A percentile compares a stretch with the other conserved stretches of the same genome.
Evolutionary conservation across 2,797 vertebrate genomes (phyloP).

Genomic region (Lycodopsis pacificus): DNA sequence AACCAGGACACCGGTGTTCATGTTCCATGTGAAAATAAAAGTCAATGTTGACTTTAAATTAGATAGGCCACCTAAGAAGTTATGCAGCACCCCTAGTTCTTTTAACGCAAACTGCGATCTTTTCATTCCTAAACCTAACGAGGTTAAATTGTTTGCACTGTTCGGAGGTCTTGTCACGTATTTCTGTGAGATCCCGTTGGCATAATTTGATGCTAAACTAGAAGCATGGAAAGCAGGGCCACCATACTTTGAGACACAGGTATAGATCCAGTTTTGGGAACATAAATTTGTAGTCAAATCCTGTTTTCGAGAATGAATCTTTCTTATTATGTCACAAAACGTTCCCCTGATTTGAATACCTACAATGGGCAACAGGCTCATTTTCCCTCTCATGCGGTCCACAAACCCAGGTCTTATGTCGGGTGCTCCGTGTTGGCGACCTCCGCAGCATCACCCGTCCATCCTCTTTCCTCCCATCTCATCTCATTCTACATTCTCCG

Average conservation of each 20-base stretch:
- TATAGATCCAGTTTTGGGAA: constrained; percentile 6
- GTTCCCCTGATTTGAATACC: background rate
- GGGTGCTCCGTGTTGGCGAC: constrained; percentile 19
- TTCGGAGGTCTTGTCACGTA: background rate
- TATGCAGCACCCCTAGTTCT: no score
- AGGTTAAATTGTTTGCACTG: background rate
- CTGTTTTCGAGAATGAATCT: background rate
- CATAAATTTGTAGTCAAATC: background rate
- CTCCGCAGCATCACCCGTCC: constrained; percentile 60
- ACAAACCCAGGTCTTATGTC: constrained; percentile 21
- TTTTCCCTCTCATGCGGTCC: constrained; percentile 18
- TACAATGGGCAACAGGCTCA: constrained; percentile 2
- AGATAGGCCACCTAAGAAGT: background rate
- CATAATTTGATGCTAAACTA: background rate
- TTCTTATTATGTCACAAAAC: background rate
- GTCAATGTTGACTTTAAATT: background rate
- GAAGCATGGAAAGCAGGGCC: background rate
- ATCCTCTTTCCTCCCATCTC: constrained; percentile 53
- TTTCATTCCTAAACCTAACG: background rate
- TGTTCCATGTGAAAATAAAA: background rate
- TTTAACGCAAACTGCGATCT: background rate
- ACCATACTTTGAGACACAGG: background rate
- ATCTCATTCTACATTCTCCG: constrained; percentile 72
- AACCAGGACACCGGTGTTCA: background rate
- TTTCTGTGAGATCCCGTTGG: background rate